Evolutionary conservation across 1,140 invertebrate species (phyloP).

Genomic region (Steinernema feltiae): DNA sequence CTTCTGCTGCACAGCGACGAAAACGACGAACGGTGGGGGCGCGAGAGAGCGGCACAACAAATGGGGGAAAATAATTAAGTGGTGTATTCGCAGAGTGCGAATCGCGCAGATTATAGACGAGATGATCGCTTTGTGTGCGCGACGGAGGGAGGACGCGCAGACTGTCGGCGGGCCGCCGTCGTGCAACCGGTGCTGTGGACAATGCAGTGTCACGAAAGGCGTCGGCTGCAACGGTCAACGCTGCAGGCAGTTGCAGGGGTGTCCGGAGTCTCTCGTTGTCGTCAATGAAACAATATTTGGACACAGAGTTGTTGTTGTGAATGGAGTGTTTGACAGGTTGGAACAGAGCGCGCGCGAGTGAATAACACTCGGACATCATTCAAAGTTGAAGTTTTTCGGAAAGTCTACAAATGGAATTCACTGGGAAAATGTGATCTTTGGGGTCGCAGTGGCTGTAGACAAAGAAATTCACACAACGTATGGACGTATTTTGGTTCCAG

Average conservation of each 20-base stretch:
- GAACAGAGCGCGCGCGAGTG: no score
- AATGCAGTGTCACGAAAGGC: not conserved
- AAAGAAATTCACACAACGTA: no score
- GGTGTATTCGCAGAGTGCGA: not conserved
- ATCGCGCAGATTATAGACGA: slow-evolving; percentile 15
- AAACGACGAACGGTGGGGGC: not conserved
- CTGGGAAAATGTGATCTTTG: no score
- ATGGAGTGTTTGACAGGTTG: not conserved
- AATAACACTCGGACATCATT: no score
- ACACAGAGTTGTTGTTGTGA: not conserved
- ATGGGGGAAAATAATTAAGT: slow-evolving; percentile 14
- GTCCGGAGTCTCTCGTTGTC: not conserved
- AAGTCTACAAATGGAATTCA: no score
- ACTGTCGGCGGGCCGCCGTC: not conserved
- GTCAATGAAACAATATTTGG: not conserved
- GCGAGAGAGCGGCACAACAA: no score
- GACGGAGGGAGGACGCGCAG: not conserved
- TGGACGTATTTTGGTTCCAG: no score
- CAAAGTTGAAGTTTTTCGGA: no score
- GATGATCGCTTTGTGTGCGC: slow-evolving; percentile 13
- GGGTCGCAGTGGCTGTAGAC: no score
- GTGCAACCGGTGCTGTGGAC: not conserved
- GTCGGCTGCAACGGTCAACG: not conserved
- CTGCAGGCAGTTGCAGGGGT: not conserved
- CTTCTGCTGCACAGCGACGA: not conserved